Conservation (phyloP, 2,888 invertebrate species). For the Xanthostigma xanthostigma region DNA sequence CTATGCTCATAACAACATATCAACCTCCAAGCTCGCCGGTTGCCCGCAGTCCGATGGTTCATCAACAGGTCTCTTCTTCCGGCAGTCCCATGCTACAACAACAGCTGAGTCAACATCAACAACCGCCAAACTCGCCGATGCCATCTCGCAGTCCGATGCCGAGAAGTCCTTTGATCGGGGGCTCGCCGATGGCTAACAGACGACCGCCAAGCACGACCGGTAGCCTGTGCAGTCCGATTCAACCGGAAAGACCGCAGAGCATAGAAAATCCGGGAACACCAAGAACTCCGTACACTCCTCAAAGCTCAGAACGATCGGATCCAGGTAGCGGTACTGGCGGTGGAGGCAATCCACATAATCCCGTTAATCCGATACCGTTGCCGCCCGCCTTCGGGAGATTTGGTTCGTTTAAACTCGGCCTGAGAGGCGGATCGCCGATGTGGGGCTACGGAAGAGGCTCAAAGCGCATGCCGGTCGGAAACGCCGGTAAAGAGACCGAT, state of each 20-base stretch:
- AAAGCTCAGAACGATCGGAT: constrained; percentile 7
- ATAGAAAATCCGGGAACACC: constrained; percentile 42
- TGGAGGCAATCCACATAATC: constrained; percentile 37
- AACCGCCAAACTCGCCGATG: constrained; percentile 27
- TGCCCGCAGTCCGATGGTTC: constrained; percentile 40
- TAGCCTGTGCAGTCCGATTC: constrained; percentile 31
- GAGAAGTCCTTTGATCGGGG: constrained; percentile 34
- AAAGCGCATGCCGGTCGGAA: constrained; percentile 24
- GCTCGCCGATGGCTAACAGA: constrained; percentile 32
- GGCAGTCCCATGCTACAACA: constrained; percentile 33
- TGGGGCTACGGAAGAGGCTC: constrained; percentile 36
- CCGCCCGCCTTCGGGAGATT: constrained; percentile 41
- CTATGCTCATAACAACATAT: constrained; percentile 19
- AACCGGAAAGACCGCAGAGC: constrained; percentile 42
- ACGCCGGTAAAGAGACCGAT: constrained; percentile 12
- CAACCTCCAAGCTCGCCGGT: constrained; percentile 41
- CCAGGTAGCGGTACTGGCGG: constrained; percentile 20
- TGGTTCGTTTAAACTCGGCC: constrained; percentile 42
- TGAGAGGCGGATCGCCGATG: constrained; percentile 52
- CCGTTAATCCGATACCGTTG: constrained; percentile 41
- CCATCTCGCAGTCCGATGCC: constrained; percentile 27
- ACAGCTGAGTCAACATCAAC: constrained; percentile 26
- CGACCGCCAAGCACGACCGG: constrained; percentile 37
- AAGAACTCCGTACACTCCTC: constrained; percentile 29
- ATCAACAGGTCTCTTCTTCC: constrained; percentile 28